phyloP scores from a whole-genome alignment of 2,888 invertebrate species.

The Anthrax anthrax region DNA sequence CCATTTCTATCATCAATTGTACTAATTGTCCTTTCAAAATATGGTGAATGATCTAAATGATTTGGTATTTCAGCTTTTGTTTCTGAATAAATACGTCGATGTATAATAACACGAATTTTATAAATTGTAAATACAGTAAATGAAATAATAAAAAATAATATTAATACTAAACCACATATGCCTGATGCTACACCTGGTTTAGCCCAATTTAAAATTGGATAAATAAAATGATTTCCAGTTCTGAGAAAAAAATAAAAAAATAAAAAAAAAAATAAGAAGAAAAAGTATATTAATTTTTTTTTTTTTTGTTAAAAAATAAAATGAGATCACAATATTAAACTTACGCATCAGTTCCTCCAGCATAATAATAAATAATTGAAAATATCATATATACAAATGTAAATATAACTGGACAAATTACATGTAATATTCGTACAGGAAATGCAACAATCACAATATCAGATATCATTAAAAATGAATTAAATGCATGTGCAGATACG shows the following conservation, averaged over 20 bases:
- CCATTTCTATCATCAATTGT: background rate
- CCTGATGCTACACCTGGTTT: conserved; percentile 39
- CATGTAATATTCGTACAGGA: conserved; percentile 52
- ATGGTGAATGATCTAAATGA: background rate
- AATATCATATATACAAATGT: conserved; percentile 43
- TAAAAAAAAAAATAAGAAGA: conserved; percentile 4
- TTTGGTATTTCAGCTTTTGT: background rate
- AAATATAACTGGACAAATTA: conserved; percentile 45
- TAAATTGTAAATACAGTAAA: conserved; percentile 22
- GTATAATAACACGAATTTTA: conserved; percentile 24
- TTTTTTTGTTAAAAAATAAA: too few species aligned
- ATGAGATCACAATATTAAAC: conserved; percentile 12
- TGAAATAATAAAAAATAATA: conserved; percentile 23
- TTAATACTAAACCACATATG: conserved; percentile 26
- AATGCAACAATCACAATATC: conserved; percentile 58
- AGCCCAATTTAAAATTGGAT: conserved; percentile 62
- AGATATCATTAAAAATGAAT: conserved; percentile 54
- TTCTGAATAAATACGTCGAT: conserved; percentile 15
- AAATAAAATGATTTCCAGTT: conserved; percentile 49
- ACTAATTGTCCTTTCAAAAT: background rate
- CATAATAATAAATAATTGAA: conserved; percentile 42
- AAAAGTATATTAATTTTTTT: background rate
- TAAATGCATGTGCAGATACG: conserved; percentile 57
- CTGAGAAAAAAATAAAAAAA: conserved; percentile 22
- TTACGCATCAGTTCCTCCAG: conserved; percentile 46